Base-by-base conservation (phyloP, 1,140 invertebrate genomes). In the Adelges cooleyi region DNA sequence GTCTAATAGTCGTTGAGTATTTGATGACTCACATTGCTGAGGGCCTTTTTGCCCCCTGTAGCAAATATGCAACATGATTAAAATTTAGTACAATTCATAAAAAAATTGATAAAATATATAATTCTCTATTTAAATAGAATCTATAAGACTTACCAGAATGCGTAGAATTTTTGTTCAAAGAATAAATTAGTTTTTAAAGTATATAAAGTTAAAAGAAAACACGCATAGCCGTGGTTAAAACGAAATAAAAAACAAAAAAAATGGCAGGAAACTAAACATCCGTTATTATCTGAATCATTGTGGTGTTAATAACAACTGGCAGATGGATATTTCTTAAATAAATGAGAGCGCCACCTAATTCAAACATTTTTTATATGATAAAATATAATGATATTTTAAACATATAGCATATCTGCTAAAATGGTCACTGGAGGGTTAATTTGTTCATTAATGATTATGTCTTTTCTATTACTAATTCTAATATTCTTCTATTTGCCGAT, bases 1-100 rank as follows among this genome's bases (percentile, higher is more conserved):
- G 15, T 50, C 22, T 25, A 50, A 50, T 27, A 50, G 27, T 50
- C 23, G 27, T 27, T 50, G 23, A 50, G 27, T 25, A 50, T 27
- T 10, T 50, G 23, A 50, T n/a, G 48, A 27, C n/a, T 27, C 23
- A 50, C 27, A n/a, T 50, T n/a, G n/a, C n/a, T n/a, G n/a, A n/a
- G n/a, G n/a, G n/a, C n/a, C n/a, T n/a, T n/a, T n/a, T n/a, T n/a
- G n/a, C n/a, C n/a, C n/a, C n/a, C n/a, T n/a, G n/a, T n/a, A 50
- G 48, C 22, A 50, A 50, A 50, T 50, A 27, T 50, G 23, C 48
- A 50, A 50, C 48, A 50, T 50, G 13, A 50, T 50, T 50, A 50
- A n/a, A 50, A 25, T 50, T 50, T 50, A 50, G 48, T 50, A 50
- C 27, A 27, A 50, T 50, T 50, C 48, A 50, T n/a, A 50, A 25